Evolutionary conservation across 1,140 invertebrate species (phyloP), one percentile per base, ranked within the genome.

Genomic region (Helicoverpa zea): DNA sequence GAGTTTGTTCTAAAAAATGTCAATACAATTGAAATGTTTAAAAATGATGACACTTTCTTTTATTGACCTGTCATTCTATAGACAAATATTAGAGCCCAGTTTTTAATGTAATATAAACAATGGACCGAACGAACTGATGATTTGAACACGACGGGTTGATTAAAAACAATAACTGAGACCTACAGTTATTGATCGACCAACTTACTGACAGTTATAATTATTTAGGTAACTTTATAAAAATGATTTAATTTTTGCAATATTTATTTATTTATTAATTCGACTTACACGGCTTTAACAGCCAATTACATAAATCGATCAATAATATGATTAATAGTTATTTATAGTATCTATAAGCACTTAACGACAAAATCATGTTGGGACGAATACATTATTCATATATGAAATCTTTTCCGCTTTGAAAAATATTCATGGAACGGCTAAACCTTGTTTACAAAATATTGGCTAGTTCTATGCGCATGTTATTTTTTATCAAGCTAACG

Each of bases 311-410:
- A n/a, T n/a, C n/a, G n/a, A n/a, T n/a, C n/a, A n/a, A 54, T n/a
- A 4, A 14, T 54, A 54, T 54, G 13, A 54, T 54, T 3, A 4
- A n/a, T 14, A n/a, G 3, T 2, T n/a, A 23, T 16, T 1, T 7
- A 23, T 10, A 10, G 2, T 7, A 58, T 68, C 43, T 51, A 23
- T 70, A 52, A 49, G 66, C 47, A 70, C 18, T 51, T 70, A 70
- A 51, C 64, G 64, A 68, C 47, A 76, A 52, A 61, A 49, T 63
- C 49, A 64, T 64, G 12, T 64, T 16, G 18, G 64, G 51, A 52
- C 56, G 14, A 63, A 59, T 76, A 63, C 59, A 77, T 77, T 77
- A 77, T 77, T 63, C 74, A 77, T 77, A 43, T 23, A 47, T 35
- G 49, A 76, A 77, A 77, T 64, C 74, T 61, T 63, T 76, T 76